Conservation (phyloP, 2,888 invertebrate genomes). For the Quadroppia sp. region DNA sequence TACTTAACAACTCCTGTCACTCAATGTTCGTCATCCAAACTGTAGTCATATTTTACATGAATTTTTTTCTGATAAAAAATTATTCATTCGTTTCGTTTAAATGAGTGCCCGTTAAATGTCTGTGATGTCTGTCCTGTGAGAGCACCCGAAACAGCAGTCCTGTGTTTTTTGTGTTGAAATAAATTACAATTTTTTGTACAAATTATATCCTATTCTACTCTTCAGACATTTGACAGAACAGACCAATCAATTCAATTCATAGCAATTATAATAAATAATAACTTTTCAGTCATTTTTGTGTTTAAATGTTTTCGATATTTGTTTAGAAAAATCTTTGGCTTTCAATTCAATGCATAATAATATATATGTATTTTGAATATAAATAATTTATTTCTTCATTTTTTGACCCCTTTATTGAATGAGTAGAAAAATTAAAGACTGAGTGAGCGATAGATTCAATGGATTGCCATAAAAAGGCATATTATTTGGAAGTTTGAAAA, state of each 20-base stretch:
- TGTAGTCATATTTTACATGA: not conserved
- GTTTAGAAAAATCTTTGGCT: slow-evolving; percentile 22
- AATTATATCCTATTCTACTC: too few relatives aligned
- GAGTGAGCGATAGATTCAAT: slow-evolving; percentile 7
- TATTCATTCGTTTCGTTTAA: too few relatives aligned
- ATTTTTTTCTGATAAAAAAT: too few relatives aligned
- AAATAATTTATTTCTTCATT: slow-evolving; percentile 6
- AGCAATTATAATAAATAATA: not conserved
- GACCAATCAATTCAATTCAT: too few relatives aligned
- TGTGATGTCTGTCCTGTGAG: too few relatives aligned
- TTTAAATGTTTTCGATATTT: slow-evolving; percentile 1
- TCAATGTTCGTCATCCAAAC: too few relatives aligned
- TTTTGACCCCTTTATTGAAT: not conserved
- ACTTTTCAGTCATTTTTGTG: not conserved
- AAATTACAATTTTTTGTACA: too few relatives aligned
- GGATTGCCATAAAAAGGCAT: not conserved
- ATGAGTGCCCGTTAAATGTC: too few relatives aligned
- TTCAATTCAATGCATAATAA: slow-evolving; percentile 26
- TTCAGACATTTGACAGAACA: too few relatives aligned
- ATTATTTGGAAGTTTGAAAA: not conserved
- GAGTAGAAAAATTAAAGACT: not conserved
- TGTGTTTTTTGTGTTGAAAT: too few relatives aligned
- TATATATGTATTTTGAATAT: slow-evolving; percentile 9
- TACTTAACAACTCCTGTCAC: not conserved
- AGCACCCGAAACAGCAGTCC: too few relatives aligned